Percentiles rank a stretch among this genome's conserved stretches.
These are phyloP conservation scores for Reticulitermes speratus DNA, from an alignment of 1,140 invertebrate species.

Conservation along the genomic window DNA sequence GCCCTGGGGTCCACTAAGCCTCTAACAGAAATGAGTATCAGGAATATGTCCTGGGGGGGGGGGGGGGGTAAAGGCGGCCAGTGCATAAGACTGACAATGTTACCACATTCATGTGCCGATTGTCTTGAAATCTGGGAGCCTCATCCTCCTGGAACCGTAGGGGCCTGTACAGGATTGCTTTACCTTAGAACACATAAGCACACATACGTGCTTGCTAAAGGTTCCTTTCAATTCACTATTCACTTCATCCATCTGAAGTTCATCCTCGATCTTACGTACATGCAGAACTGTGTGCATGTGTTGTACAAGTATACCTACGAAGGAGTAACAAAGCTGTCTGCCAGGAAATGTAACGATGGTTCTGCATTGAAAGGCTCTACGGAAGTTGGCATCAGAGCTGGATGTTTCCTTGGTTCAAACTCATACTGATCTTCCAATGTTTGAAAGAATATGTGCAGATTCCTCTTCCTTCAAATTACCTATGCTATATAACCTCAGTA, in stretches of 20 bases:
- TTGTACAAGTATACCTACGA: slow-evolving; percentile 60
- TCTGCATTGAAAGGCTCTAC: slow-evolving; percentile 95
- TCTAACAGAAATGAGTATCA: too few species aligned
- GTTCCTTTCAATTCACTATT: background rate
- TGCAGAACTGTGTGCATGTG: background rate
- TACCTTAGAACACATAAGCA: too few species aligned
- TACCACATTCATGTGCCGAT: too few species aligned
- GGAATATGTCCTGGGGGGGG: too few species aligned
- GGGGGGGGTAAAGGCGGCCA: too few species aligned
- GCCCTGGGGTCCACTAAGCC: too few species aligned
- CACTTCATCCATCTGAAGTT: background rate
- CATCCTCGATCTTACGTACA: background rate
- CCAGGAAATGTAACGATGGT: slow-evolving; percentile 72
- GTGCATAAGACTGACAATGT: too few species aligned
- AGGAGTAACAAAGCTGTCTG: slow-evolving; percentile 85
- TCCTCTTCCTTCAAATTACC: slow-evolving; percentile 65
- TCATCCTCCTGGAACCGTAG: too few species aligned
- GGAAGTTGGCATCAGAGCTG: slow-evolving; percentile 71
- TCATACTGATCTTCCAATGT: slow-evolving; percentile 79
- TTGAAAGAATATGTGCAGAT: slow-evolving; percentile 47
- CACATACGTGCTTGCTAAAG: too few species aligned
- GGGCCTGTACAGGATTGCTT: too few species aligned
- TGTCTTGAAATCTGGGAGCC: too few species aligned
- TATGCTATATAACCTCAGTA: slow-evolving; percentile 37
- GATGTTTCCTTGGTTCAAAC: slow-evolving; percentile 80